Percentiles rank a stretch among this genome's conserved stretches.
Evolutionary conservation across 2,888 invertebrate genomes (phyloP).

Genomic region (Dendrolimus pini): DNA sequence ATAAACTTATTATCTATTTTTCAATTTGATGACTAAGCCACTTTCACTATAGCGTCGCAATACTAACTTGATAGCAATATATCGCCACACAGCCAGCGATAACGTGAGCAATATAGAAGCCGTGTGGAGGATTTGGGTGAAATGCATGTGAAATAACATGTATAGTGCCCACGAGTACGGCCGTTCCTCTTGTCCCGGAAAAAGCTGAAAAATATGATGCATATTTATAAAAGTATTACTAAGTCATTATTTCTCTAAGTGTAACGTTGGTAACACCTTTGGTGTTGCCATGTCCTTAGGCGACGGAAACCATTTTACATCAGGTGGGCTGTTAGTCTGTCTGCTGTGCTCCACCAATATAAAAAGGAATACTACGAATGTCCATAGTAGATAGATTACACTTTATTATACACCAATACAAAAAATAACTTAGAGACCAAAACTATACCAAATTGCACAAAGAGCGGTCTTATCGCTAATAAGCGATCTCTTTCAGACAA

Average conservation of each 20-base stretch:
- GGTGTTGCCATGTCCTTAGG: background rate
- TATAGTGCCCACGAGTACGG: slow-evolving; percentile 84
- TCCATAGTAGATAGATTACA: too few species aligned
- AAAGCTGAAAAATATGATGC: slow-evolving; percentile 42
- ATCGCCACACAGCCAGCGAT: slow-evolving; percentile 90
- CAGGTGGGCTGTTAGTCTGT: background rate
- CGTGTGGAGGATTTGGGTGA: slow-evolving; percentile 88
- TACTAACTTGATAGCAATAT: slow-evolving; percentile 87
- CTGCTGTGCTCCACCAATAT: background rate
- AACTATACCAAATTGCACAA: too few species aligned
- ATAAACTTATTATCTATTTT: too few species aligned
- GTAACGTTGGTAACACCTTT: background rate
- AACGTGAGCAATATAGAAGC: slow-evolving; percentile 89
- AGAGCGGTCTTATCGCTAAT: too few species aligned
- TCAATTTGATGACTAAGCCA: background rate
- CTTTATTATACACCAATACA: too few species aligned
- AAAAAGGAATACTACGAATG: background rate
- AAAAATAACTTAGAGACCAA: too few species aligned
- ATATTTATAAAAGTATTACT: background rate
- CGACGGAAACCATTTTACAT: background rate
- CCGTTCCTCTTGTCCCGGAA: slow-evolving; percentile 78
- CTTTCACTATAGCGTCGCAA: background rate
- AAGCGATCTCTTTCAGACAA: too few species aligned
- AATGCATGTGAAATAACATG: slow-evolving; percentile 87
- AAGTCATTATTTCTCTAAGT: background rate